Evolutionary conservation across 2,113 vertebrate genomes (phyloP), one percentile per base, ranked within the genome.

Genomic region (Bufo bufo): DNA sequence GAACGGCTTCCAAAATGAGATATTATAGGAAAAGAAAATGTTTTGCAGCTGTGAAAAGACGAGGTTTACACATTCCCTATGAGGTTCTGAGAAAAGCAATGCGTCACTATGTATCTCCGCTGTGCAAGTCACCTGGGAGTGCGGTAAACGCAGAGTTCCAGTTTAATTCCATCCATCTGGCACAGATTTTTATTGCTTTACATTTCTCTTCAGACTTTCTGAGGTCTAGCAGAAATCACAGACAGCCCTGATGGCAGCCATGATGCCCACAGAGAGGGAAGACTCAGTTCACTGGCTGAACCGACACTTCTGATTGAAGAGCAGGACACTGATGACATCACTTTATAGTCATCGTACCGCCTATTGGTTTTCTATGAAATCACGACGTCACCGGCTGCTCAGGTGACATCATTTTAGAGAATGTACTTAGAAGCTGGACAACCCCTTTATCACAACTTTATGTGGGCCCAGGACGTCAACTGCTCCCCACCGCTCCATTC

Each of bases 31-130:
- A 87, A 49, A n/a, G 77, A 56, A 87, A 87, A 87, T 80, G 77
- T 87, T 59, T 81, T 87, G 77, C 77, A 87, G 85, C 85, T 87
- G 85, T 66, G 77, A 72, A 79, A 71, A 87, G 63, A 49, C 77
- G 33, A 50, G 47, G 58, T 66, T 78, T 59, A 23, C 49, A 52
- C 47, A 52, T 69, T 78, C 77, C 75, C 61, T 47, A 72, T 33
- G 58, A 23, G 47, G 63, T 45, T 66, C 85, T 56, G 85, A 78
- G 49, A 65, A 72, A 71, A 71, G 77, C 14, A 87, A 43, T 56
- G 65, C 47, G n/a, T 50, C 54, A 84, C 52, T 47, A 82, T 52
- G 79, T 71, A 69, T 71, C 50, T 81, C 75, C 65, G 47, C 33
- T n/a, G 47, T 33, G 33, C 49, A 69, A 23, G 20, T 17, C 77